Evolutionary conservation across 2,888 invertebrate genomes (phyloP).

Genomic region (Standfussiana lucernea): DNA sequence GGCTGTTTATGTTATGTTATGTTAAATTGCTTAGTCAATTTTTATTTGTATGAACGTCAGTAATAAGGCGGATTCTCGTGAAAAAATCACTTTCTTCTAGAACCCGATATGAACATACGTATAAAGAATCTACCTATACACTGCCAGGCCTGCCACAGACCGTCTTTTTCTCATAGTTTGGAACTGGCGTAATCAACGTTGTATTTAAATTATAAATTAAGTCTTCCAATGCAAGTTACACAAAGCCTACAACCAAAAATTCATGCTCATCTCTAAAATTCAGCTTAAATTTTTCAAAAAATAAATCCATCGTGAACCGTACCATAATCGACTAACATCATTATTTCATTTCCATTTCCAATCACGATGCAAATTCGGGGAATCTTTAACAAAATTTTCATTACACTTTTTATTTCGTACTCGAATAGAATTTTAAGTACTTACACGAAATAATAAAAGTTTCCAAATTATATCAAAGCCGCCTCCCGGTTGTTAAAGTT

Average conservation of each 20-base stretch:
- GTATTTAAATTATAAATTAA: too few relatives aligned
- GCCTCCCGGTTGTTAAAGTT: constrained; percentile 64
- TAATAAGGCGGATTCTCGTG: too few relatives aligned
- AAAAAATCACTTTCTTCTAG: too few relatives aligned
- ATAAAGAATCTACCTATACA: too few relatives aligned
- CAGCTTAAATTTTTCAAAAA: not conserved
- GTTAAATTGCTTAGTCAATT: too few relatives aligned
- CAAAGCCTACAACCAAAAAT: not conserved
- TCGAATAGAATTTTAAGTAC: constrained; percentile 58
- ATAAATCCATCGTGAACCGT: not conserved
- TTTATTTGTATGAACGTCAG: too few relatives aligned
- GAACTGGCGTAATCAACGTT: not conserved
- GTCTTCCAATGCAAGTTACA: too few relatives aligned
- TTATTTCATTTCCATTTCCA: constrained; percentile 46
- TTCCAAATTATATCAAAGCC: constrained; percentile 65
- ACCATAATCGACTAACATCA: constrained; percentile 33
- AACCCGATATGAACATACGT: too few relatives aligned
- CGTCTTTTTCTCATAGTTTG: not conserved
- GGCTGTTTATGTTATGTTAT: too few relatives aligned
- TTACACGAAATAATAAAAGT: constrained; percentile 65
- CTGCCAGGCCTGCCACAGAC: not conserved
- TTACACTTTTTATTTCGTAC: constrained; percentile 56
- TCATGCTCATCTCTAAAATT: not conserved
- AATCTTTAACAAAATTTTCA: constrained; percentile 53
- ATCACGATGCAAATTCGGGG: constrained; percentile 43